A percentile compares a stretch with the other conserved stretches of the same genome.
Conservation (phyloP, 1,140 invertebrate species). For the Zaprionus nigranus region DNA sequence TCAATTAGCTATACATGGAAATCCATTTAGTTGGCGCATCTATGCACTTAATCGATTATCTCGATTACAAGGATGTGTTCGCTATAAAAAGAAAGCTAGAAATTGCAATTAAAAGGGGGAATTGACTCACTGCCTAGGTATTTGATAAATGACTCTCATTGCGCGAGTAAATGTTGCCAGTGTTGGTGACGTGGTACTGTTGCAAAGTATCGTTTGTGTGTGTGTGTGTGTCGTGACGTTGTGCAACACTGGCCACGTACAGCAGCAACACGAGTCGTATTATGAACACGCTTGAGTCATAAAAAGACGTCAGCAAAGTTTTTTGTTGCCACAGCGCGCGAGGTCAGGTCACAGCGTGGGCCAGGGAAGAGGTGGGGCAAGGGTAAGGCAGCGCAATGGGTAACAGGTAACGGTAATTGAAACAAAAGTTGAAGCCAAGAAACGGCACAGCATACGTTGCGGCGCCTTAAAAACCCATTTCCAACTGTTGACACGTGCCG, state of each 20-base stretch:
- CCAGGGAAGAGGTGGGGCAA: not conserved
- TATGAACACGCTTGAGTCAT: constrained; percentile 42
- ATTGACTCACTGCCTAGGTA: not conserved
- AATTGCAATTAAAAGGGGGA: not conserved
- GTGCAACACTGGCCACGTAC: constrained; percentile 37
- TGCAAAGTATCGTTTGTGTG: not conserved
- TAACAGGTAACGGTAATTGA: constrained; percentile 80
- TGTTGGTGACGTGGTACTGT: not conserved
- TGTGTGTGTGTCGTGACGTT: constrained; percentile 5
- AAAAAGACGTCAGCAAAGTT: constrained; percentile 33
- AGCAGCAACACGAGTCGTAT: constrained; percentile 13
- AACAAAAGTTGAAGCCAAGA: constrained; percentile 78
- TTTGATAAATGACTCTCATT: not conserved
- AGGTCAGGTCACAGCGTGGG: not conserved
- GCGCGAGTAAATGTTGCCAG: constrained; percentile 3
- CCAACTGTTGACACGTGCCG: constrained; percentile 80
- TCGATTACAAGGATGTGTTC: no score
- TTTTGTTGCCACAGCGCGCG: constrained; percentile 9
- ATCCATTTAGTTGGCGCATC: not conserved
- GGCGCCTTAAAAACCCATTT: constrained; percentile 81
- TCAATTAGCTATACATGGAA: not conserved
- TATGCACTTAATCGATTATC: not conserved
- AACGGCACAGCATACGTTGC: constrained; percentile 72
- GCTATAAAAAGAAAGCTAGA: not conserved
- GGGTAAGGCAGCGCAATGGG: constrained; percentile 12